Conservation (phyloP, 1,140 invertebrate genomes). For the Calephelis nemesis region DNA sequence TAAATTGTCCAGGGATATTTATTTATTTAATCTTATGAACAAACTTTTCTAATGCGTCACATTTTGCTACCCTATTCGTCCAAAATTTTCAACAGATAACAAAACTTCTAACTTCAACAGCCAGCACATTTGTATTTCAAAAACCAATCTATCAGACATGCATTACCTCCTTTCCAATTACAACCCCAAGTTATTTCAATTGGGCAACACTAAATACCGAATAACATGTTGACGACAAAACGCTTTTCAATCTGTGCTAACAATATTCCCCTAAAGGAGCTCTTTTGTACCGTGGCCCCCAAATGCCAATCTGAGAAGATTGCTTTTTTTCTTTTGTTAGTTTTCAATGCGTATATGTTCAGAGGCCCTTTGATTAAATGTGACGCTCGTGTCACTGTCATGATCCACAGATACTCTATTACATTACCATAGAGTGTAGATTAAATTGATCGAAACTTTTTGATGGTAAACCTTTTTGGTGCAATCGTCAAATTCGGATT, state of each 20-base stretch:
- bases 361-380: conserved; percentile 73
- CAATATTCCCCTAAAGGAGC: conserved; percentile 67
- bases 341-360: conserved; percentile 75
- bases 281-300: conserved; percentile 62
- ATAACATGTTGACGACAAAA: conserved; percentile 75
- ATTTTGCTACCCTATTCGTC: too few relatives aligned
- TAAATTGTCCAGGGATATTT: too few relatives aligned
- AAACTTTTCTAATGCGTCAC: too few relatives aligned
- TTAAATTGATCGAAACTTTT: conserved; percentile 30
- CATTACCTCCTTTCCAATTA: conserved; percentile 63
- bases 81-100: neutral
- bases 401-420: conserved; percentile 31
- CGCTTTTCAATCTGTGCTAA: conserved; percentile 71
- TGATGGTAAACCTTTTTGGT: conserved; percentile 39
- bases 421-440: conserved; percentile 39
- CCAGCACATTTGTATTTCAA: conserved; percentile 38
- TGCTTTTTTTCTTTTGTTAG: conserved; percentile 78
- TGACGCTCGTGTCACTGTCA: conserved; percentile 41
- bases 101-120: neutral
- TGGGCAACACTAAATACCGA: conserved; percentile 71
- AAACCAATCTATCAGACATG: conserved; percentile 74
- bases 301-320: conserved; percentile 74
- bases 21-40: too few relatives aligned
- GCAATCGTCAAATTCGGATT: conserved; percentile 58
- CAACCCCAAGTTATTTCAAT: conserved; percentile 62